Evolutionary conservation across 2,797 vertebrate species (phyloP).

Genomic region (Clamator glandarius): DNA sequence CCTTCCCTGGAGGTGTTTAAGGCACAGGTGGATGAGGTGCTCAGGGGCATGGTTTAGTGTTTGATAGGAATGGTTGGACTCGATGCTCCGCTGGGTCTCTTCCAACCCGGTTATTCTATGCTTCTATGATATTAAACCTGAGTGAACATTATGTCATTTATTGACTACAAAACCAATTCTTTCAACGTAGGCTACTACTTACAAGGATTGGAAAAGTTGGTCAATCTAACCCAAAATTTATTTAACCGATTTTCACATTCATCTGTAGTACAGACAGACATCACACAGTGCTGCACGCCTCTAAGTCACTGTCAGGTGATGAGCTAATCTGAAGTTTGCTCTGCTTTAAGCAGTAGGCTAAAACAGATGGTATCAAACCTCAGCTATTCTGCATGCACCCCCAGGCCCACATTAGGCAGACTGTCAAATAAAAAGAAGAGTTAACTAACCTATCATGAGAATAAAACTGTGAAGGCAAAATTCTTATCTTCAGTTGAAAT

Average conservation of each 20-base stretch:
- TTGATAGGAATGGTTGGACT: too few relatives aligned
- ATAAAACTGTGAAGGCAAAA: slow-evolving; percentile 6
- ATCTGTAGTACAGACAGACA: neutral
- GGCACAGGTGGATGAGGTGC: too few relatives aligned
- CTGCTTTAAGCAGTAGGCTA: slow-evolving; percentile 23
- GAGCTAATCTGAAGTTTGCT: neutral
- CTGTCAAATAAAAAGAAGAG: neutral
- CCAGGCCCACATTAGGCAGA: neutral
- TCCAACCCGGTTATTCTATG: too few relatives aligned
- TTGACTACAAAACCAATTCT: neutral
- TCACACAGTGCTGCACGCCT: neutral
- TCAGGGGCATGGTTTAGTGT: too few relatives aligned
- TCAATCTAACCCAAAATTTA: neutral
- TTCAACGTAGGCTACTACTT: neutral
- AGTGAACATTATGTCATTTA: neutral
- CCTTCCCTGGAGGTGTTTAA: too few relatives aligned
- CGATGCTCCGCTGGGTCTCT: too few relatives aligned
- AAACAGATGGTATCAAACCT: slow-evolving; percentile 14
- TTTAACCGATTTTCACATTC: neutral
- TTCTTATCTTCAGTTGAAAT: slow-evolving; percentile 14
- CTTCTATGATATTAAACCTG: neutral
- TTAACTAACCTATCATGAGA: neutral
- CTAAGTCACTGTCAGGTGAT: neutral
- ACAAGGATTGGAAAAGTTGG: neutral
- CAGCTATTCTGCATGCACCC: neutral